These are phyloP conservation scores for Aporophyla lueneburgensis DNA, from an alignment of 2,888 invertebrate genomes.

Conservation along the genomic window DNA sequence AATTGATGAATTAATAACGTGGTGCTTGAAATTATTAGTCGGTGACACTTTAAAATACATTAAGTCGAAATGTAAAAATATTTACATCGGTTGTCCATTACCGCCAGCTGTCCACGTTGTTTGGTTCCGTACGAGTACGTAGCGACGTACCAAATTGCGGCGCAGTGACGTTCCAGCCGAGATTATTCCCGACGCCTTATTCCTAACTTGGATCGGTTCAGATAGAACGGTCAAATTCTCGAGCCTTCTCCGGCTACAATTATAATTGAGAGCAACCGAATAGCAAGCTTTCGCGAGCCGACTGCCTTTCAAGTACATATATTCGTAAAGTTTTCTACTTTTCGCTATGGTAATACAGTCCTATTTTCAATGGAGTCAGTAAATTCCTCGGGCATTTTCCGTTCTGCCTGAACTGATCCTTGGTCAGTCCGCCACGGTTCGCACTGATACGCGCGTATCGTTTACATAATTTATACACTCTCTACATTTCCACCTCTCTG, in stretches of 20 bases:
- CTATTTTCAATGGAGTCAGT: too few relatives aligned
- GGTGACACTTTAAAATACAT: constrained; percentile 86
- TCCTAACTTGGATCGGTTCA: not conserved
- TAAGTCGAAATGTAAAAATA: constrained; percentile 87
- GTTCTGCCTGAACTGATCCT: not conserved
- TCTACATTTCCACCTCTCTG: constrained; percentile 46
- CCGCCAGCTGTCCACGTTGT: constrained; percentile 52
- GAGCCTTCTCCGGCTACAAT: too few relatives aligned
- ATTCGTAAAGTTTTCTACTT: too few relatives aligned
- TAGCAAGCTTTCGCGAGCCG: too few relatives aligned
- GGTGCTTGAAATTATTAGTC: constrained; percentile 84
- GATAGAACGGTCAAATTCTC: too few relatives aligned
- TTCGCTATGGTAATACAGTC: too few relatives aligned
- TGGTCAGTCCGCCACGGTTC: constrained; percentile 12
- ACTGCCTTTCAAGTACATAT: too few relatives aligned
- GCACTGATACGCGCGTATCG: constrained; percentile 39
- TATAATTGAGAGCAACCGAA: too few relatives aligned
- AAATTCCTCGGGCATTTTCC: too few relatives aligned
- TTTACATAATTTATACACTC: constrained; percentile 58
- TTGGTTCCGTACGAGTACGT: constrained; percentile 31
- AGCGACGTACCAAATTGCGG: not conserved
- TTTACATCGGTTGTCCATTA: constrained; percentile 78
- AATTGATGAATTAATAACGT: constrained; percentile 80
- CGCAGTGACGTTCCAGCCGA: constrained; percentile 12
- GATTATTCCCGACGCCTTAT: constrained; percentile 30